phyloP scores from a whole-genome alignment of 2,797 vertebrate species.

The Chelmon rostratus region DNA sequence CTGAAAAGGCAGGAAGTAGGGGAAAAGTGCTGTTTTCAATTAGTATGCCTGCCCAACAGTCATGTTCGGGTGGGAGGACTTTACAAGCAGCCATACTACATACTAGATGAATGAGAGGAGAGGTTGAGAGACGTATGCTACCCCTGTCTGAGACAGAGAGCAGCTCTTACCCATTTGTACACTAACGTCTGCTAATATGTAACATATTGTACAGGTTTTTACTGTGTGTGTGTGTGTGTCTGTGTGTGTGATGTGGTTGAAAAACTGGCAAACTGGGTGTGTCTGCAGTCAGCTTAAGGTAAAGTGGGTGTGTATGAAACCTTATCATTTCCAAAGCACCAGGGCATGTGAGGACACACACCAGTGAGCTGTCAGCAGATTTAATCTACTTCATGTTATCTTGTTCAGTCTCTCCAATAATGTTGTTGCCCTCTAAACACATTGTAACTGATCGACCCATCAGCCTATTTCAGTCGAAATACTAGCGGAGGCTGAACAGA shows the following conservation, averaged over 20 bases:
- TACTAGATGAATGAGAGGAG: conserved; percentile 20
- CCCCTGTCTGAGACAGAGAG: neutral
- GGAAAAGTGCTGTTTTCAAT: conserved; percentile 87
- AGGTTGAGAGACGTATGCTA: conserved; percentile 6
- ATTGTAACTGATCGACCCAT: neutral
- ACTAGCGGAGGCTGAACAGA: neutral
- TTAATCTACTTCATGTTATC: conserved; percentile 21
- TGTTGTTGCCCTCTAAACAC: conserved; percentile 20
- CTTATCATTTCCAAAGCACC: neutral
- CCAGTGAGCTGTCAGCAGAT: conserved; percentile 13
- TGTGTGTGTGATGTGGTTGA: neutral
- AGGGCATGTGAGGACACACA: conserved; percentile 57
- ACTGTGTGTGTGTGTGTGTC: neutral
- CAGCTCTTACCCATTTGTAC: conserved; percentile 10
- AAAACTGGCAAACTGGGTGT: no score
- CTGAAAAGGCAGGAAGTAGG: conserved; percentile 73
- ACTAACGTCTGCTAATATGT: conserved; percentile 16
- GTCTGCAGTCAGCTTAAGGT: no score
- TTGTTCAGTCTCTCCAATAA: conserved; percentile 19
- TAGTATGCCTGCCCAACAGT: conserved; percentile 83
- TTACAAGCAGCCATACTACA: conserved; percentile 78
- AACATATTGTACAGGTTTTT: conserved; percentile 16
- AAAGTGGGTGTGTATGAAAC: conserved; percentile 7
- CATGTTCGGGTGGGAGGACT: conserved; percentile 74
- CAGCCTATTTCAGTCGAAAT: neutral